phyloP scores from a whole-genome alignment of 2,888 invertebrate species.

The Bhutanitis thaidina region DNA sequence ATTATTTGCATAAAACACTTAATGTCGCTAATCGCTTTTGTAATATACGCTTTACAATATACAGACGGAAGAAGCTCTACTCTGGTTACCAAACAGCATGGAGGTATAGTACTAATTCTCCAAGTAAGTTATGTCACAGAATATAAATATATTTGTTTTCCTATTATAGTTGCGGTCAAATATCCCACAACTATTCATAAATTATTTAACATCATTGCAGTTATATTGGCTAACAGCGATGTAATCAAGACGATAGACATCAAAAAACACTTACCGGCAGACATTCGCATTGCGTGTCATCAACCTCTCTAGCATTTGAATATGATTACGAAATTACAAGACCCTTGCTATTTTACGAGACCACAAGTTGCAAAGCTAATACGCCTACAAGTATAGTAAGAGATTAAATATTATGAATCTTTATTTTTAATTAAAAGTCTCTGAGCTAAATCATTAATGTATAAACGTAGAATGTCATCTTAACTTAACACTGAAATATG shows the following conservation, averaged over 20 bases:
- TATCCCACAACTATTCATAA: background rate
- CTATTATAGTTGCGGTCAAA: background rate
- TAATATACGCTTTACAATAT: too few relatives aligned
- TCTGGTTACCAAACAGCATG: too few relatives aligned
- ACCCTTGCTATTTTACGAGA: background rate
- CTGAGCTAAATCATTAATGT: too few relatives aligned
- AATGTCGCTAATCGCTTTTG: too few relatives aligned
- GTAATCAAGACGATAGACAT: background rate
- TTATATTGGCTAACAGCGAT: background rate
- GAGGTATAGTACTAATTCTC: background rate
- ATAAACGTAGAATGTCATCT: too few relatives aligned
- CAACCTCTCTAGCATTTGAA: background rate
- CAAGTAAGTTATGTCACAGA: background rate
- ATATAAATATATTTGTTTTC: background rate
- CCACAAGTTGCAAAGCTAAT: background rate
- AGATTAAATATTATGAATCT: background rate
- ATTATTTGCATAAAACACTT: too few relatives aligned
- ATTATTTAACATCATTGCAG: background rate
- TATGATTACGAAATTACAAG: background rate
- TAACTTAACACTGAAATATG: too few relatives aligned
- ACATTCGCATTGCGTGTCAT: constrained; percentile 2
- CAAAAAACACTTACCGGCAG: background rate
- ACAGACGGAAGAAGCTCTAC: too few relatives aligned
- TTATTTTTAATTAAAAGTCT: too few relatives aligned
- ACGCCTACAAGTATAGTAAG: background rate